Conservation (phyloP, 2,888 invertebrate genomes). For the Temnothorax rugatulus region DNA sequence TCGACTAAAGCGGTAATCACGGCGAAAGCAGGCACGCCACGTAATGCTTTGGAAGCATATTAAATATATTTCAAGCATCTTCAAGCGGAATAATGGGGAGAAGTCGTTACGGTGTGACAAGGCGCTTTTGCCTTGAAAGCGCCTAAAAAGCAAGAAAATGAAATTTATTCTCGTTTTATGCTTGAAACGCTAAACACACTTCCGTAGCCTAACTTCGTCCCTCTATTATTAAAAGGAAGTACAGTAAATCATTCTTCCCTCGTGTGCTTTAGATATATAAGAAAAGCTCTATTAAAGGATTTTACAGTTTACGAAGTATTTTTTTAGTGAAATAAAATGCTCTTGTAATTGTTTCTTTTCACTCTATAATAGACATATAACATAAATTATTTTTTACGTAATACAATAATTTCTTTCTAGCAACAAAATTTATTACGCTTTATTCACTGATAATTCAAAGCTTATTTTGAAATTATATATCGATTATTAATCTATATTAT, state of each 20-base stretch:
- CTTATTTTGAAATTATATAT: neutral
- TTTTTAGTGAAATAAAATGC: neutral
- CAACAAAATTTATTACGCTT: neutral
- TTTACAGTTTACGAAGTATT: neutral
- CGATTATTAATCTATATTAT: neutral
- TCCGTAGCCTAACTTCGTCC: neutral
- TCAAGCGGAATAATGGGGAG: constrained; percentile 32
- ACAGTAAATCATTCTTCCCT: constrained; percentile 10
- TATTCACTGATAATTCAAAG: neutral
- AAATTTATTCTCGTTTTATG: constrained; percentile 25
- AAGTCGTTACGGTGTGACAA: constrained; percentile 31
- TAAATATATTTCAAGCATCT: constrained; percentile 38
- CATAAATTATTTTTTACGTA: neutral
- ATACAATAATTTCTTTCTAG: neutral
- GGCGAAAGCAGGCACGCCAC: neutral
- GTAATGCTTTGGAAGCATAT: constrained; percentile 18
- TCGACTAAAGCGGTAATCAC: constrained; percentile 4
- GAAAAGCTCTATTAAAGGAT: neutral
- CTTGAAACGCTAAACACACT: neutral
- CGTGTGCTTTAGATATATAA: neutral
- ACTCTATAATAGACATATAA: neutral
- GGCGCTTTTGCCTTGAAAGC: constrained; percentile 36
- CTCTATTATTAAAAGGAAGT: constrained; percentile 5
- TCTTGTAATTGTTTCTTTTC: neutral
- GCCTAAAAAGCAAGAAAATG: constrained; percentile 37